A percentile compares a stretch with the other conserved stretches of the same genome.
phyloP scores from a whole-genome alignment of 2,888 invertebrate species.

The Ophonus ardosiacus region DNA sequence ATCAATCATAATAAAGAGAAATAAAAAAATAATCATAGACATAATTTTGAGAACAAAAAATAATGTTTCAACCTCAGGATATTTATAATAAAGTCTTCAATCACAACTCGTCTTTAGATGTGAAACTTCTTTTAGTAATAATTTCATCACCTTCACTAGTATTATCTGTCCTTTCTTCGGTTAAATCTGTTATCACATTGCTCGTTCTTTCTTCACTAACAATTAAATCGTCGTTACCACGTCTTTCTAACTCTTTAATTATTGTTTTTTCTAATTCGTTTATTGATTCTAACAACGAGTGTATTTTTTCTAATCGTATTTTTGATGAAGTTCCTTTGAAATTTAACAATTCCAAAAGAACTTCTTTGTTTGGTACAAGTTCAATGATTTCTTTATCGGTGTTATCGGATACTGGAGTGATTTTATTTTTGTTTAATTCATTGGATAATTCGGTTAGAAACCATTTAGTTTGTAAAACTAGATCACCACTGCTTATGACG shows the following conservation, averaged over 20 bases:
- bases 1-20: constrained; percentile 2
- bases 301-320: constrained; percentile 67
- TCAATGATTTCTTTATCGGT: constrained; percentile 59
- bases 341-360: constrained; percentile 59
- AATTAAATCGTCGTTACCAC: constrained; percentile 68
- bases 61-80: constrained; percentile 7
- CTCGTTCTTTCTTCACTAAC: constrained; percentile 67
- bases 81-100: constrained; percentile 52
- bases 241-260: constrained; percentile 67
- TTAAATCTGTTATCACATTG: constrained; percentile 63
- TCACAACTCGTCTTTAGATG: constrained; percentile 68
- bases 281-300: constrained; percentile 68
- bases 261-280: constrained; percentile 68
- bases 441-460: constrained; percentile 72
- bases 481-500: constrained; percentile 70
- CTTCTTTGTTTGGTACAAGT: constrained; percentile 60
- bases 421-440: constrained; percentile 70
- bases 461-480: constrained; percentile 73
- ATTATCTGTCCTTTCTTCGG: constrained; percentile 54
- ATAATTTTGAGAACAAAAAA: constrained; percentile 19
- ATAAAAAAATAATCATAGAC: constrained; percentile 1
- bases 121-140: constrained; percentile 60
- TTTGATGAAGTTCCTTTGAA: constrained; percentile 61
- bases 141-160: constrained; percentile 60
- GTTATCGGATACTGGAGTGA: constrained; percentile 54